Evolutionary conservation across 2,888 invertebrate genomes (phyloP).

Genomic region (Oscheius sp.): DNA sequence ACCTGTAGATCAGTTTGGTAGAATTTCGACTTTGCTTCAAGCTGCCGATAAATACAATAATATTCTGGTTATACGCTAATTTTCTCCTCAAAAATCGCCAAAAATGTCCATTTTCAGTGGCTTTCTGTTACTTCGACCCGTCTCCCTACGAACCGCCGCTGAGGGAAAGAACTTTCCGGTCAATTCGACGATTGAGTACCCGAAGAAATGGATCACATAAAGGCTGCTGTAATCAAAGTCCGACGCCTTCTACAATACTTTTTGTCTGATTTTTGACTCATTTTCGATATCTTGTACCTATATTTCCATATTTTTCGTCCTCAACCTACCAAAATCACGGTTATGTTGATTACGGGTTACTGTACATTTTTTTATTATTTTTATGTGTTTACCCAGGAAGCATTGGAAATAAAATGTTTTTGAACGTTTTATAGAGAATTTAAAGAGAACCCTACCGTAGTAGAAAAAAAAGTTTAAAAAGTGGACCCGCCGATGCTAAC

Average conservation of each 20-base stretch:
- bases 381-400: too few relatives aligned
- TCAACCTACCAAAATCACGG: neutral
- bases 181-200: conserved; percentile 40
- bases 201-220: conserved; percentile 42
- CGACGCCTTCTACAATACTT: conserved; percentile 52
- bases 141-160: conserved; percentile 53
- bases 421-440: too few relatives aligned
- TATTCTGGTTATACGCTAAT: conserved; percentile 56
- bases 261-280: conserved; percentile 40
- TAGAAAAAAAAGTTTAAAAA: too few relatives aligned
- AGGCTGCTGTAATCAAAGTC: conserved; percentile 45
- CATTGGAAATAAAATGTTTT: too few relatives aligned
- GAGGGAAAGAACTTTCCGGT: conserved; percentile 49
- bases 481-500: too few relatives aligned
- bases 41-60: conserved; percentile 61
- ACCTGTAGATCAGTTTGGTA: too few relatives aligned
- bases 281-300: neutral
- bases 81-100: neutral
- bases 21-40: conserved; percentile 59
- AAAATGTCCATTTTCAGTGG: conserved; percentile 43
- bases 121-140: conserved; percentile 64
- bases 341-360: too few relatives aligned
- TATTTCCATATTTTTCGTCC: neutral
- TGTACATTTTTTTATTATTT: too few relatives aligned
- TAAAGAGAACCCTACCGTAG: too few relatives aligned